Evolutionary conservation across 2,113 vertebrate genomes (phyloP), one percentile per base, ranked within the genome.

Genomic region (Phrynocephalus versicolor): DNA sequence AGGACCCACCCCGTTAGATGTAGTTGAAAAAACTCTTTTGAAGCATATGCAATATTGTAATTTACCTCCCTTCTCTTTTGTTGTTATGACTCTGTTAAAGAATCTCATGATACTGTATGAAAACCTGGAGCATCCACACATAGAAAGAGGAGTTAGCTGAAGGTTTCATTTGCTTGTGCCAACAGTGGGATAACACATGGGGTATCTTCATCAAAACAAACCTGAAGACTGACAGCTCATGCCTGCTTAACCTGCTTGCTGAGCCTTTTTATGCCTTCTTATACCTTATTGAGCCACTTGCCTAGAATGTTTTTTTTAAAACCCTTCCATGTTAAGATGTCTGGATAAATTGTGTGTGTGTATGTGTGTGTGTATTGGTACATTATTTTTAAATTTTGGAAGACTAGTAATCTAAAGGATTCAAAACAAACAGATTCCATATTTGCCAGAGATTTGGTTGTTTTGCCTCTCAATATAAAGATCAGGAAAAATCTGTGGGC

Each of bases 61-160:
- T 64, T 90, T 91, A 86, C 90, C 35, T 60, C 90, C 30, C 75
- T 64, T 6, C 23, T 21, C 91, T 92, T 15, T 27, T 92, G 91
- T 89, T 88, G 25, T 67, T 67, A n/a, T 84, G 90, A 94, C 91
- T 91, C 91, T 82, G 90, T 77, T 87, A 89, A 89, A 30, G 81
- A 85, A 87, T 65, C 60, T 81, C 90, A 93, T 89, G 91, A n/a
- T n/a, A n/a, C n/a, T n/a, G 92, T 87, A 85, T 85, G 89, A 62
- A 82, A 85, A 75, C 91, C 88, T 41, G 69, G 84, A n/a, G 74
- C 45, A 77, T 78, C 9, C 51, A 3, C 55, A 80, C 88, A 3
- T 60, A 39, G 16, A 13, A 30, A 41, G 6, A 73, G 35, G 3
- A 83, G 6, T 45, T 25, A 75, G 64, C 23, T 67, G 23, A 10